phyloP scores from a whole-genome alignment of 2,113 vertebrate genomes.

The Cnemophilus loriae region DNA sequence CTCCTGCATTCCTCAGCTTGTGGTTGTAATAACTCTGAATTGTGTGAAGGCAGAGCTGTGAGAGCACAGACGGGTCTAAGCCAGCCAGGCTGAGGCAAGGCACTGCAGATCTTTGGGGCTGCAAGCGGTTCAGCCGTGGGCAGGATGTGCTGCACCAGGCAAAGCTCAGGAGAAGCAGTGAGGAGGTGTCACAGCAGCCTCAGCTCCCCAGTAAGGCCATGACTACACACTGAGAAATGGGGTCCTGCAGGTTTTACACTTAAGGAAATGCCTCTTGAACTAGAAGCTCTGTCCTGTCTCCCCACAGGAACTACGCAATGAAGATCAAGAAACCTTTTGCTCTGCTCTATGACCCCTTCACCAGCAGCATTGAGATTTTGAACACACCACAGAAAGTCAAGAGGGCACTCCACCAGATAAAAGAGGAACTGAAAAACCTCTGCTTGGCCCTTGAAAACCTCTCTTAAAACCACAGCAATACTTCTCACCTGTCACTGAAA shows the following conservation, averaged over 20 bases:
- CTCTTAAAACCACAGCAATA: neutral
- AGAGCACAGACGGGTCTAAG: neutral
- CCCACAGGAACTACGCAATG: conserved; percentile 71
- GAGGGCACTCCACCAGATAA: conserved; percentile 64
- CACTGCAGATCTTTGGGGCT: neutral
- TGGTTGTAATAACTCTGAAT: conserved; percentile 31
- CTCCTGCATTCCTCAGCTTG: conserved; percentile 45
- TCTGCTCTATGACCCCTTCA: conserved; percentile 73
- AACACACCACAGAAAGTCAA: conserved; percentile 75
- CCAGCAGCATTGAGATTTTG: conserved; percentile 74
- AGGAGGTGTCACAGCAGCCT: neutral
- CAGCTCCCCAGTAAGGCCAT: neutral
- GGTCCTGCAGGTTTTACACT: neutral
- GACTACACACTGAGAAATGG: neutral
- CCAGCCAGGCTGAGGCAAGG: neutral
- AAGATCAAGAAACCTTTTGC: conserved; percentile 77
- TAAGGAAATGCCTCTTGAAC: neutral
- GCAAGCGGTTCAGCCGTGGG: neutral
- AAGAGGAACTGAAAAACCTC: conserved; percentile 75
- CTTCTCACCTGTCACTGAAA: neutral
- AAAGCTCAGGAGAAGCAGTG: neutral
- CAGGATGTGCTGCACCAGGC: neutral
- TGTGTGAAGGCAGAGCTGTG: neutral
- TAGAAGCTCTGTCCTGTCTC: neutral
- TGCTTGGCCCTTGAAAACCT: conserved; percentile 76